Evolutionary conservation across 2,797 vertebrate genomes (phyloP).

Genomic region (Lutjanus argentimaculatus): DNA sequence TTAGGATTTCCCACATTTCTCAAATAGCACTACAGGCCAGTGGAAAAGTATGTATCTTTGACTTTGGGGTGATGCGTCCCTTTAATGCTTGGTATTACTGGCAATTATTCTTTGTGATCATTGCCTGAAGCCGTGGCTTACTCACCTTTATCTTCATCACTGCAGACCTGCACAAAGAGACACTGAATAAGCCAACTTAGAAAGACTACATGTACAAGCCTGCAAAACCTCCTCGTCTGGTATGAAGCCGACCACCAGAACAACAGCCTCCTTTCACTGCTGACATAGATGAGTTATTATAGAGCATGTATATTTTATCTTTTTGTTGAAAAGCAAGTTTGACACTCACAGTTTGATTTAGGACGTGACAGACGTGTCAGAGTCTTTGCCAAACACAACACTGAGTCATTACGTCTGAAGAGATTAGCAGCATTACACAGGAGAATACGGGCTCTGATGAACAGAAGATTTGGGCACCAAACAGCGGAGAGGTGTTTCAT

Average conservation of each 20-base stretch:
- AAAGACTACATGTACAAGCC: no score
- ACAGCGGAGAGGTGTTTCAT: neutral
- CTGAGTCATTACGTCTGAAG: neutral
- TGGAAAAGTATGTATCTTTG: no score
- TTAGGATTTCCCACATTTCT: neutral
- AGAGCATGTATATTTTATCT: neutral
- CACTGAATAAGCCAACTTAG: neutral
- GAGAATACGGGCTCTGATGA: neutral
- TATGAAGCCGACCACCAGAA: neutral
- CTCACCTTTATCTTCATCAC: neutral
- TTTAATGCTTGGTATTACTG: neutral
- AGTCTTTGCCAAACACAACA: conserved; percentile 1
- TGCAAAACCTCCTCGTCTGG: neutral
- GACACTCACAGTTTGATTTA: neutral
- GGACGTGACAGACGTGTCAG: conserved; percentile 22
- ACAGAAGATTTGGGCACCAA: neutral
- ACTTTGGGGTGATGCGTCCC: no score
- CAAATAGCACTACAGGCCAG: no score
- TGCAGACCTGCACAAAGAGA: neutral
- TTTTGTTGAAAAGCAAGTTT: neutral
- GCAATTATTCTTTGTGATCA: neutral
- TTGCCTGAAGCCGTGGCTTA: neutral
- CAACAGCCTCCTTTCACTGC: neutral
- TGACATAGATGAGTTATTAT: neutral
- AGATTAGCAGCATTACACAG: neutral